phyloP scores from a whole-genome alignment of 2,888 invertebrate genomes.

The Exocentrus adspersus region DNA sequence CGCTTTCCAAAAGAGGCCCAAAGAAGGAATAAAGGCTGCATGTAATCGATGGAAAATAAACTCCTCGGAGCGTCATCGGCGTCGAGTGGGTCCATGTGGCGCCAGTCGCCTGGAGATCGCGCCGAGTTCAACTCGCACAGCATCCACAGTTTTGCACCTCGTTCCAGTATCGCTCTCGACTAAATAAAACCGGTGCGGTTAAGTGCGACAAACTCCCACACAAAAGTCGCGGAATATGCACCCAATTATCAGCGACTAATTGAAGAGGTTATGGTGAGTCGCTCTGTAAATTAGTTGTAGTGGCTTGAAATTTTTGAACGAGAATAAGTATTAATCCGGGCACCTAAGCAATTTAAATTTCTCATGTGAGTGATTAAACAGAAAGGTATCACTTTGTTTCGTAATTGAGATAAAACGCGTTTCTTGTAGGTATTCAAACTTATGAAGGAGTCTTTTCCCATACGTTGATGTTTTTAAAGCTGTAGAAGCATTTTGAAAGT shows the following conservation, averaged over 20 bases:
- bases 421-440: too few relatives aligned
- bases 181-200: slow-evolving; percentile 21
- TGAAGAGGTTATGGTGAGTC: slow-evolving; percentile 26
- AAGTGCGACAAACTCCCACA: slow-evolving; percentile 12
- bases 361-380: too few relatives aligned
- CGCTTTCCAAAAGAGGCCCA: neutral
- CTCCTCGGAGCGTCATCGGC: slow-evolving; percentile 44
- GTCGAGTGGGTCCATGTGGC: slow-evolving; percentile 52
- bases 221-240: slow-evolving; percentile 11
- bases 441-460: too few relatives aligned
- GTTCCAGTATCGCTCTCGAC: slow-evolving; percentile 21
- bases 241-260: slow-evolving; percentile 9
- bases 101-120: slow-evolving; percentile 53
- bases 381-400: too few relatives aligned
- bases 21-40: slow-evolving; percentile 40
- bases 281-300: too few relatives aligned
- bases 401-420: too few relatives aligned
- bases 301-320: too few relatives aligned
- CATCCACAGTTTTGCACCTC: slow-evolving; percentile 23
- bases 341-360: too few relatives aligned
- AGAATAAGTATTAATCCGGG: too few relatives aligned
- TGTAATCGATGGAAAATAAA: slow-evolving; percentile 50
- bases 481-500: too few relatives aligned
- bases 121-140: slow-evolving; percentile 35
- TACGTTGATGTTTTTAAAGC: too few relatives aligned